These are phyloP conservation scores for Clupea harengus DNA, from an alignment of 2,113 vertebrate genomes.

Conservation along the genomic window DNA sequence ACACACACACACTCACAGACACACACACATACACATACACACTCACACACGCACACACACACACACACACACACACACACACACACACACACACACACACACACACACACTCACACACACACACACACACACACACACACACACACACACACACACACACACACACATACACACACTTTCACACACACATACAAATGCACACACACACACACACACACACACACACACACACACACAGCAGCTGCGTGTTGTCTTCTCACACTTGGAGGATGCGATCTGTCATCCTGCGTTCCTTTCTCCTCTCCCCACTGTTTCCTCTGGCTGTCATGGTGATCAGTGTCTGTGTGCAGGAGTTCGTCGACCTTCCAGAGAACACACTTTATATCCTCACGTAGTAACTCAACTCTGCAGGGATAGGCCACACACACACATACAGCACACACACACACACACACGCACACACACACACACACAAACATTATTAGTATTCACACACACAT, in stretches of 20 bases:
- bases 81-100: neutral
- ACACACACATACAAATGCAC: neutral
- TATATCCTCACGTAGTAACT: no score
- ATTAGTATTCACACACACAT: no score
- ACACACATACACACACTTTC: neutral
- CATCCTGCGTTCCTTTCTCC: no score
- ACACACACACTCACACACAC: neutral
- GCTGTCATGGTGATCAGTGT: no score
- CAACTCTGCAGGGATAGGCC: no score
- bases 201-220: neutral
- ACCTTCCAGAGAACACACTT: no score
- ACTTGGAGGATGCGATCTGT: no score
- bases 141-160: neutral
- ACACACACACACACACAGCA: neutral
- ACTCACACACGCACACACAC: neutral
- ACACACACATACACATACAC: neutral
- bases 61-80: neutral
- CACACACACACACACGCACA: no score
- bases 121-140: neutral
- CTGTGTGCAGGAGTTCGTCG: no score
- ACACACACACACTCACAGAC: neutral
- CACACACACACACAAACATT: no score
- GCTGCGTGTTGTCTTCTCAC: neutral
- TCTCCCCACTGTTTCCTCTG: no score
- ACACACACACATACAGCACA: no score